Conservation (phyloP, 2,888 invertebrate species). For the Drosophila falleni region DNA sequence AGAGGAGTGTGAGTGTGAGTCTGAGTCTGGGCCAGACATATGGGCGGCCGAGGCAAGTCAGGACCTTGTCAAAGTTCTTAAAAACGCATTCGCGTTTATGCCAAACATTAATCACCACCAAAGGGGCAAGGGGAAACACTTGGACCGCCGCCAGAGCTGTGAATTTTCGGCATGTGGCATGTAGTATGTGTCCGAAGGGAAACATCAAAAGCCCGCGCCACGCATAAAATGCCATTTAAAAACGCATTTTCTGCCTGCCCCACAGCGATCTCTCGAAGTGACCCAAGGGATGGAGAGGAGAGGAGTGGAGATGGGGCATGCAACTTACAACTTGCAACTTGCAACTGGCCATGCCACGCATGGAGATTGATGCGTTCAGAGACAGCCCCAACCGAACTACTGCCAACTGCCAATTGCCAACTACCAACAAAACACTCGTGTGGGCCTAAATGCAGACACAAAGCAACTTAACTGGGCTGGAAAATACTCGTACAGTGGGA, state of each 20-base stretch:
- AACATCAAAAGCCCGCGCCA: slow-evolving; percentile 81
- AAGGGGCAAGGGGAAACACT: slow-evolving; percentile 38
- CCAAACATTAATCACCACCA: slow-evolving; percentile 81
- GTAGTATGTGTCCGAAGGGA: slow-evolving; percentile 10
- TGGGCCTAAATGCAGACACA: slow-evolving; percentile 2
- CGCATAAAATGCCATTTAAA: slow-evolving; percentile 82
- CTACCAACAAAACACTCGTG: slow-evolving; percentile 7
- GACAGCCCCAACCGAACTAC: slow-evolving; percentile 70
- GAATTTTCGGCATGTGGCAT: slow-evolving; percentile 78
- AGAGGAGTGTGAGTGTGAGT: neutral
- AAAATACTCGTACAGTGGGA: slow-evolving; percentile 9
- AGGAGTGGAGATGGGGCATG: slow-evolving; percentile 23
- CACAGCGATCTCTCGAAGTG: slow-evolving; percentile 38
- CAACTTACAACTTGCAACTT: slow-evolving; percentile 57
- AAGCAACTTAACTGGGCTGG: neutral
- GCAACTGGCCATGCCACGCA: no score
- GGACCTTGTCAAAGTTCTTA: slow-evolving; percentile 81
- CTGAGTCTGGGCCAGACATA: slow-evolving; percentile 54
- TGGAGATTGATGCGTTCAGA: slow-evolving; percentile 77
- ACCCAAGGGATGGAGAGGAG: no score
- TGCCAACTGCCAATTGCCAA: no score
- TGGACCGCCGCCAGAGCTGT: slow-evolving; percentile 64
- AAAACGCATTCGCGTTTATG: slow-evolving; percentile 82
- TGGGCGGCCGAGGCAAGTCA: slow-evolving; percentile 69
- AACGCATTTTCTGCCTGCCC: slow-evolving; percentile 78